Evolutionary conservation across 2,797 vertebrate genomes (phyloP).

Genomic region (Botia almorhae): DNA sequence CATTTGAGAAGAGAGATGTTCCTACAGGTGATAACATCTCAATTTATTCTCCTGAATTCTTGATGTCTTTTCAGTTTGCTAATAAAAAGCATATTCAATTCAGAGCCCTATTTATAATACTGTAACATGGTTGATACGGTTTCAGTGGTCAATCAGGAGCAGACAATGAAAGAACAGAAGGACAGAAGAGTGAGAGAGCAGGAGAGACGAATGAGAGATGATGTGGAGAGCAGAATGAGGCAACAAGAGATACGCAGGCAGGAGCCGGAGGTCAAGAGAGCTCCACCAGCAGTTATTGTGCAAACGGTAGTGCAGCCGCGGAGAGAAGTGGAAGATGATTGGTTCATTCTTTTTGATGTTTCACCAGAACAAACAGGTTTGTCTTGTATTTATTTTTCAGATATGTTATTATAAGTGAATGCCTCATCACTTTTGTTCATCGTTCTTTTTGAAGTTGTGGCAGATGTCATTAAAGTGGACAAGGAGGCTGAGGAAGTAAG

Average conservation of each 20-base stretch:
- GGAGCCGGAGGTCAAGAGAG: too few relatives aligned
- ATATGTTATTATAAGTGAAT: neutral
- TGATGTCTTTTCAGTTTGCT: neutral
- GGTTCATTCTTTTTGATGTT: slow-evolving; percentile 77
- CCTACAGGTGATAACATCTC: slow-evolving; percentile 33
- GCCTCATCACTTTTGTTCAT: slow-evolving; percentile 48
- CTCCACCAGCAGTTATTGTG: too few relatives aligned
- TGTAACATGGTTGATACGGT: neutral
- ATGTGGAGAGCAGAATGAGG: too few relatives aligned
- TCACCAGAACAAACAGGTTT: slow-evolving; percentile 70
- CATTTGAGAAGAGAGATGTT: slow-evolving; percentile 25
- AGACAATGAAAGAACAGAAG: slow-evolving; percentile 19
- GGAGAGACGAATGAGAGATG: too few relatives aligned
- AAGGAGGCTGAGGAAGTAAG: slow-evolving; percentile 30
- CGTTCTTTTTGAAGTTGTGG: neutral
- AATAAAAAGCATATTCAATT: neutral
- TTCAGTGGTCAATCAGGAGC: slow-evolving; percentile 12
- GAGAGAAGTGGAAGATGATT: slow-evolving; percentile 69
- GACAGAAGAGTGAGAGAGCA: too few relatives aligned
- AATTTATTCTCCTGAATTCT: neutral
- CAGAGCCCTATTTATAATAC: neutral
- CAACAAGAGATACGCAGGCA: too few relatives aligned
- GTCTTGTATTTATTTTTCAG: neutral
- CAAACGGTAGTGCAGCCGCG: slow-evolving; percentile 39
- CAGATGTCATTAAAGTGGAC: slow-evolving; percentile 30